These are phyloP conservation scores for Triplophysa bombifrons DNA, from an alignment of 2,797 vertebrate species.

Conservation along the genomic window DNA sequence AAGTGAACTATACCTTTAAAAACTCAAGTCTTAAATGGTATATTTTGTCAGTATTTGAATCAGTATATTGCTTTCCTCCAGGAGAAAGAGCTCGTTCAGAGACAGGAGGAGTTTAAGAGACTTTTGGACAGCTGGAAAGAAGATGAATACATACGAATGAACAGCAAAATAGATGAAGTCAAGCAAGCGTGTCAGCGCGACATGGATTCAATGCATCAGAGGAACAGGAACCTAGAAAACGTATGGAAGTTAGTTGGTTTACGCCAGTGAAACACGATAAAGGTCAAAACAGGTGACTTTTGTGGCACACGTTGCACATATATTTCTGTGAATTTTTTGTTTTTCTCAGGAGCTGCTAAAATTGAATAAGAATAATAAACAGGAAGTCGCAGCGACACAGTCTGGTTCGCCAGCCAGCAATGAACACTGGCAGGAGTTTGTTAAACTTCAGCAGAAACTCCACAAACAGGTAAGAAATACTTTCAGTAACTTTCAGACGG, in stretches of 20 bases:
- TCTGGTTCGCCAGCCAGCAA: slow-evolving; percentile 44
- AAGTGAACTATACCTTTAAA: no score
- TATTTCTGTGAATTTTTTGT: slow-evolving; percentile 63
- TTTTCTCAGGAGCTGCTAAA: slow-evolving; percentile 69
- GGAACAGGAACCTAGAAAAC: slow-evolving; percentile 77
- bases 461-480: slow-evolving; percentile 82
- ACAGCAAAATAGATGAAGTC: slow-evolving; percentile 86
- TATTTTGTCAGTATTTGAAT: neutral
- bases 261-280: no score
- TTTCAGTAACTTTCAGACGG: neutral
- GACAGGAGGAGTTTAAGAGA: slow-evolving; percentile 83
- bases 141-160: slow-evolving; percentile 84
- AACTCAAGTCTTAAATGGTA: no score
- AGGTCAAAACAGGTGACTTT: no score
- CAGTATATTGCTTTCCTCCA: slow-evolving; percentile 57
- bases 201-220: slow-evolving; percentile 83
- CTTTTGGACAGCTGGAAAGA: slow-evolving; percentile 88
- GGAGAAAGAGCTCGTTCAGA: slow-evolving; percentile 86
- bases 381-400: slow-evolving; percentile 41
- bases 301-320: no score
- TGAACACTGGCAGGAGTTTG: slow-evolving; percentile 75
- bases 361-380: slow-evolving; percentile 59
- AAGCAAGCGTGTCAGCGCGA: slow-evolving; percentile 88
- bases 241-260: slow-evolving; percentile 69
- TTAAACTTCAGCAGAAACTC: slow-evolving; percentile 79